Evolutionary conservation across 2,113 vertebrate genomes (phyloP).

Genomic region (Macrotis lagotis): DNA sequence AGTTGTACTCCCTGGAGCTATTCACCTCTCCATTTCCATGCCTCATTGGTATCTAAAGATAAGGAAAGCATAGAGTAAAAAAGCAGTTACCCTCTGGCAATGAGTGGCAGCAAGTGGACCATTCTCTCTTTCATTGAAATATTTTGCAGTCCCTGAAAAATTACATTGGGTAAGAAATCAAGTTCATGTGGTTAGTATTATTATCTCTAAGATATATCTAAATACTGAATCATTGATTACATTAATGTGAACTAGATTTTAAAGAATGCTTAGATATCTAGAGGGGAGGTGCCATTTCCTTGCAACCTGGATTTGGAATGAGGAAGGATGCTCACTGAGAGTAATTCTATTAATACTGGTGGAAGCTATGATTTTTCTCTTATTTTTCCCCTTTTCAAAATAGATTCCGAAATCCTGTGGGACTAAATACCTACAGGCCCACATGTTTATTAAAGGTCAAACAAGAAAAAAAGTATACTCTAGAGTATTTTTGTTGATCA

Average conservation of each 20-base stretch:
- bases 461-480: not conserved
- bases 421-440: not conserved
- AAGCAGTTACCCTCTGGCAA: not conserved
- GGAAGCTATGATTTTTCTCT: not conserved
- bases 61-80: not conserved
- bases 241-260: not conserved
- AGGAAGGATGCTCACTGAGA: not conserved
- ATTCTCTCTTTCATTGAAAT: not conserved
- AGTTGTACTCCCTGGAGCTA: not conserved
- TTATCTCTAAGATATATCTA: not conserved
- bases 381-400: not conserved
- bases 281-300: not conserved
- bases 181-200: not conserved
- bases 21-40: not conserved
- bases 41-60: not conserved
- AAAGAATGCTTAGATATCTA: not conserved
- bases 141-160: not conserved
- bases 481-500: not conserved
- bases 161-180: not conserved
- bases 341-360: not conserved
- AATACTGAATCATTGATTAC: not conserved
- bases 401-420: not conserved
- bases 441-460: constrained; percentile 30
- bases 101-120: not conserved
- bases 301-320: not conserved